Base-by-base conservation (phyloP, 1,140 invertebrate species). In the Ridgeia piscesae region DNA sequence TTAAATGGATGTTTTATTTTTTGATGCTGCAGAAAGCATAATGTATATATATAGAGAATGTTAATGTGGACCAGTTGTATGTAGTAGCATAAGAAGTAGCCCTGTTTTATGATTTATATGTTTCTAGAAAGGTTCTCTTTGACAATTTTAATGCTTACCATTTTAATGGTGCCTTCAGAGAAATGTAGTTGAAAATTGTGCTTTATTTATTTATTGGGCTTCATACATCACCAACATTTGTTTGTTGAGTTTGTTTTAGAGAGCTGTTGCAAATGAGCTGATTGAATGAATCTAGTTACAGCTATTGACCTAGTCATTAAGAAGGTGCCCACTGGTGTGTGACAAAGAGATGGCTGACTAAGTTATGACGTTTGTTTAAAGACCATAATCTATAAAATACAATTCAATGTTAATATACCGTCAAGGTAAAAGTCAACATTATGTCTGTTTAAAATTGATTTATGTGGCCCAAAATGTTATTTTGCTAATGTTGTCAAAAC, bases 1-100 rank as follows among this genome's bases (percentile, higher is more conserved):
- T 77, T 77, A 77, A 77, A 77, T 77, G 58, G 17, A 77, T 77
- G 58, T 77, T 77, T 77, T 77, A 77, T 77, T 77, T 77, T 77
- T 77, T 2, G 58, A 77, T 77, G 58, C 58, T 77, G 58, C 17
- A 77, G 58, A 14, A 77, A 31, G 58, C 58, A 77, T 77, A 77
- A 77, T 77, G 58, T 77, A 21, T 77, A 77, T n/a, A n/a, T 21
- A 77, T 77, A 77, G 27, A 77, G 14, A 77, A 77, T 77, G 58
- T 31, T 77, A 6, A 77, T 21, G 58, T 77, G 58, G 58, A 77
- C 58, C 58, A 77, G 58, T 77, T 77, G 58, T 31, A 21, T 77
- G 58, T 77, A n/a, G 58, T 77, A 77, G 58, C 58, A 77, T 77
- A 77, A 77, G 58, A 77, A 77, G 58, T 77, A 1, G 58, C 11